Evolutionary conservation across 1,140 invertebrate species (phyloP).

Genomic region (Drosophila carrolli): DNA sequence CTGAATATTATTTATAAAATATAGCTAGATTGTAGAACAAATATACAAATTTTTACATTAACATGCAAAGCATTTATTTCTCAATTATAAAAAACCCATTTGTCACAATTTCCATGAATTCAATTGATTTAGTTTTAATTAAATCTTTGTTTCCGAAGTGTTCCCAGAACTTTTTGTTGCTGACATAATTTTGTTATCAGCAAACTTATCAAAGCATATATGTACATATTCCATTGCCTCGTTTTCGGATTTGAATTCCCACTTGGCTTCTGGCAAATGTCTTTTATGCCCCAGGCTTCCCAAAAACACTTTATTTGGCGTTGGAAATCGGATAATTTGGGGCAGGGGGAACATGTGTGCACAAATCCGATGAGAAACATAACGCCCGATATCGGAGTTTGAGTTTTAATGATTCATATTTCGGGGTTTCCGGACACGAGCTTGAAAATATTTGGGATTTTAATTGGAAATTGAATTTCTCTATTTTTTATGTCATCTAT

Average conservation of each 20-base stretch:
- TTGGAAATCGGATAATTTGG: background rate
- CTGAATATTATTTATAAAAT: no score
- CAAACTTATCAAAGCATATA: slow-evolving; percentile 15
- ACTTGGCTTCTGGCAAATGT: slow-evolving; percentile 40
- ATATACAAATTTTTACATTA: no score
- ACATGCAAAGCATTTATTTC: no score
- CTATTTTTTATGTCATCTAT: no score
- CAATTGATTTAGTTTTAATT: background rate
- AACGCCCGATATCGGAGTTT: background rate
- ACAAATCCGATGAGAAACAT: background rate
- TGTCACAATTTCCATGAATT: background rate
- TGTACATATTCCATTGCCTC: slow-evolving; percentile 1
- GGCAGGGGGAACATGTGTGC: background rate
- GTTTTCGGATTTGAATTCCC: slow-evolving; percentile 20
- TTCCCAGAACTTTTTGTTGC: background rate
- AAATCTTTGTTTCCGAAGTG: background rate
- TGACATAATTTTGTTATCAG: slow-evolving; percentile 26
- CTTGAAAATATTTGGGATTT: background rate
- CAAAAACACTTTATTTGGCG: background rate
- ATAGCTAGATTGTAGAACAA: no score
- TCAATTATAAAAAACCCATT: no score
- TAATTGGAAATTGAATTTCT: no score
- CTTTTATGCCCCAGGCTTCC: slow-evolving; percentile 5
- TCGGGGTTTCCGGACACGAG: background rate
- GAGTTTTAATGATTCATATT: background rate